Evolutionary conservation across 64 coral and sea anemone genomes (phyloP).

Genomic region (Stichodactyla mertensii): DNA sequence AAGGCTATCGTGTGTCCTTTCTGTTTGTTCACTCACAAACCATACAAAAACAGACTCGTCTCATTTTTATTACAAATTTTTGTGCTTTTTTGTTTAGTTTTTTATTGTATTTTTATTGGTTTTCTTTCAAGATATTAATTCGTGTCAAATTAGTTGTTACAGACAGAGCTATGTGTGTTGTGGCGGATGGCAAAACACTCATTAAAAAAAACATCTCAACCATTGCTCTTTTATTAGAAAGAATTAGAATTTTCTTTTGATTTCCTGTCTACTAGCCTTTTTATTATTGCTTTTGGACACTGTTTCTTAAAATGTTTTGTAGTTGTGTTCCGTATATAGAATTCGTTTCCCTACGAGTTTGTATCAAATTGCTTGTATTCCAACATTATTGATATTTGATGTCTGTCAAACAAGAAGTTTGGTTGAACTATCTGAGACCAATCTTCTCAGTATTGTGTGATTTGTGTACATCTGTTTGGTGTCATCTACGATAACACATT

Average conservation of each 20-base stretch:
- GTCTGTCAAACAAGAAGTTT: neutral
- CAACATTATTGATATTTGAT: neutral
- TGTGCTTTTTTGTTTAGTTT: neutral
- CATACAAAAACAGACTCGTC: neutral
- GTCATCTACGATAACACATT: neutral
- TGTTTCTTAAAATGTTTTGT: neutral
- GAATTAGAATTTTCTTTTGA: neutral
- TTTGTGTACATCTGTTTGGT: neutral
- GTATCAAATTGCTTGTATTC: slow-evolving; percentile 16
- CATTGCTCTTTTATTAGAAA: neutral
- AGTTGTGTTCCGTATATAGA: slow-evolving; percentile 4
- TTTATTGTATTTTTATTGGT: neutral
- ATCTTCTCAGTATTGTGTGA: neutral
- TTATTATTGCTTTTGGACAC: neutral
- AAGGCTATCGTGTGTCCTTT: neutral
- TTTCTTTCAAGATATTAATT: neutral
- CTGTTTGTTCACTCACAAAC: neutral
- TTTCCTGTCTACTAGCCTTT: neutral
- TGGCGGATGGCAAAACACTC: neutral
- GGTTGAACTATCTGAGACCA: neutral
- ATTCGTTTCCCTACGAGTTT: neutral
- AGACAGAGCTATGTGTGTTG: neutral
- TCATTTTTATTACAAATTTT: neutral
- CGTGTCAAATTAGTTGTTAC: neutral
- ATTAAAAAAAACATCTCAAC: neutral